Evolutionary conservation across 2,888 invertebrate species (phyloP).

Genomic region (Caenorhabditis uteleia): DNA sequence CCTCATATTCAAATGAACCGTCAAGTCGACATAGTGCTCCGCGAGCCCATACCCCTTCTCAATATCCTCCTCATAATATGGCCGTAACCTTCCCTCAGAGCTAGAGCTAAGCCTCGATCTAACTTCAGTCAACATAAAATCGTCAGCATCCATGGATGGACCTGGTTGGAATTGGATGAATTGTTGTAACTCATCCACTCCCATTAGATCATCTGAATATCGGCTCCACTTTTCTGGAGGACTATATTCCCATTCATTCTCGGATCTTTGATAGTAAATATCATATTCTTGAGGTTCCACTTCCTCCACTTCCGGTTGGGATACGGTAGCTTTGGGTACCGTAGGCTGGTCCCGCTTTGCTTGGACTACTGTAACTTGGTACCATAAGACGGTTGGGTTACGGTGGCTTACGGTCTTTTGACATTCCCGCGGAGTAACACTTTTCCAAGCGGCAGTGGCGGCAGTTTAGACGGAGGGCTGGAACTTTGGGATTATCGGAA

Average conservation of each 20-base stretch:
- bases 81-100: not conserved
- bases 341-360: slow-evolving; percentile 34
- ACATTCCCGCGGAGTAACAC: slow-evolving; percentile 25
- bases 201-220: slow-evolving; percentile 10
- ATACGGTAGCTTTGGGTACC: too few species aligned
- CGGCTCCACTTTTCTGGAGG: slow-evolving; percentile 2
- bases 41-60: not conserved
- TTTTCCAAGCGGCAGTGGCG: slow-evolving; percentile 23
- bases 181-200: slow-evolving; percentile 24
- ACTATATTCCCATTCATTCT: slow-evolving; percentile 22
- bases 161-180: slow-evolving; percentile 5
- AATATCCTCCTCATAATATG: not conserved
- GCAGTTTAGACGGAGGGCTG: slow-evolving; percentile 28
- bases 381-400: too few species aligned
- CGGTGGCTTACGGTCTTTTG: slow-evolving; percentile 29
- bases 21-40: slow-evolving; percentile 22
- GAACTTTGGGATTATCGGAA: not conserved
- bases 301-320: not conserved
- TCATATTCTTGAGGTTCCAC: not conserved
- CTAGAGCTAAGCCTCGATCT: not conserved
- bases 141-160: not conserved
- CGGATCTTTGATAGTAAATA: slow-evolving; percentile 9
- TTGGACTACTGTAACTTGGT: slow-evolving; percentile 28
- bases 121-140: not conserved
- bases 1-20: slow-evolving; percentile 21